Evolutionary conservation across 2,113 vertebrate genomes (phyloP).

Genomic region (Irena cyanogastra): DNA sequence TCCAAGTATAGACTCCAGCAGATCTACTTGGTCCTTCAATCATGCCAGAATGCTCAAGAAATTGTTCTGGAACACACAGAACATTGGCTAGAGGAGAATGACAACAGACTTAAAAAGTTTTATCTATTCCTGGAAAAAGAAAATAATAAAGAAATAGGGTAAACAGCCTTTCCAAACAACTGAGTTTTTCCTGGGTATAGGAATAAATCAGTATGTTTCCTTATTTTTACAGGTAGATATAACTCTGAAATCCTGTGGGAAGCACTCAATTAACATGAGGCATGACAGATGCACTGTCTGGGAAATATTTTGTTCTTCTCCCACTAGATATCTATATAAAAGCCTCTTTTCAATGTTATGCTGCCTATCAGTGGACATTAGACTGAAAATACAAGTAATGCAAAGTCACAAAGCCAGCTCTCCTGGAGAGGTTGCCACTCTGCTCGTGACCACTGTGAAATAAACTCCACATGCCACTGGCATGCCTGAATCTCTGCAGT

Average conservation of each 20-base stretch:
- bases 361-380: not conserved
- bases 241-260: not conserved
- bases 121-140: not conserved
- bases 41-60: not conserved
- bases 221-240: not conserved
- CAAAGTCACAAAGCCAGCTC: not conserved
- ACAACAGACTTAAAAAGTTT: not conserved
- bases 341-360: not conserved
- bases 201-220: not conserved
- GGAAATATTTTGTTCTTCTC: not conserved
- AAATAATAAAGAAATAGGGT: not conserved
- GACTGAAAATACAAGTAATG: not conserved
- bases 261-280: not conserved
- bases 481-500: not conserved
- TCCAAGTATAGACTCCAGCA: not conserved
- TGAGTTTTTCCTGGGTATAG: not conserved
- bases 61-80: not conserved
- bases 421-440: not conserved
- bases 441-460: not conserved
- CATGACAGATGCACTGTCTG: not conserved
- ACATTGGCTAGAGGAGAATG: not conserved
- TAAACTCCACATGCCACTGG: not conserved
- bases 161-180: not conserved
- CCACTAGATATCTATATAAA: not conserved
- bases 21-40: not conserved